Base-by-base conservation (phyloP, 2,113 vertebrate species). In the Burhinus bistriatus region DNA sequence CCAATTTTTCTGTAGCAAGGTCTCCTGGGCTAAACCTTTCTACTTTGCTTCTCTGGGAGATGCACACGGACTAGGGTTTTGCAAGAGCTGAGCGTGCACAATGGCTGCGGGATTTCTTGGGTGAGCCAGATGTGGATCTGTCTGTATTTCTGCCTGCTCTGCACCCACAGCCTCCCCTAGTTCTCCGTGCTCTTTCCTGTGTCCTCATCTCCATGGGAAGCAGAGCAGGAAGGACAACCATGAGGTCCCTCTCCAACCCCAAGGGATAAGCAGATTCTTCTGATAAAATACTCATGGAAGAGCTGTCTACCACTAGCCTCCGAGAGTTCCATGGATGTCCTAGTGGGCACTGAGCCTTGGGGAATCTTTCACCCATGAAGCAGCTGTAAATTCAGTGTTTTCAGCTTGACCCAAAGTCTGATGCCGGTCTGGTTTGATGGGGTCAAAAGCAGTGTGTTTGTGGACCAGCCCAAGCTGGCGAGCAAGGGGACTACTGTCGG, bases 61-160 rank as follows among this genome's bases (percentile, higher is more conserved):
- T 27, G 29, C 51, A 1, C 14, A 0, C 0, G 1, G 32, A 26
- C 19, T 0, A 0, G 8, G 34, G 6, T 2, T 51, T 47, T 40
- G 47, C 70, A 7, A 49, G 36, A 30, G 18, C 4, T 40, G 42
- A 27, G 34, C 4, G 2, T 15, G 5, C 16, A 16, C 21, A 3
- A 26, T 2, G 11, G 18, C 42, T 55, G 59, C 3, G 22, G 64
- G 64, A 5, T 69, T 54, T 54, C 36, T 36, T 29, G 26, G 14
- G 8, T 2, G 5, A 47, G 12, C 15, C 3, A 4, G 59, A 22
- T 5, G 5, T 29, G 38, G 52, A n/a, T 16, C 69, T 20, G 47
- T 58, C 58, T 3, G 3, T 36, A 2, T 14, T 27, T 70, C 57
- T 70, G 30, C 58, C 62, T 40, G 52, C 73, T 66, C 38, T 9